phyloP scores from a whole-genome alignment of 1,140 invertebrate genomes.

The Heliconius eleuchia region DNA sequence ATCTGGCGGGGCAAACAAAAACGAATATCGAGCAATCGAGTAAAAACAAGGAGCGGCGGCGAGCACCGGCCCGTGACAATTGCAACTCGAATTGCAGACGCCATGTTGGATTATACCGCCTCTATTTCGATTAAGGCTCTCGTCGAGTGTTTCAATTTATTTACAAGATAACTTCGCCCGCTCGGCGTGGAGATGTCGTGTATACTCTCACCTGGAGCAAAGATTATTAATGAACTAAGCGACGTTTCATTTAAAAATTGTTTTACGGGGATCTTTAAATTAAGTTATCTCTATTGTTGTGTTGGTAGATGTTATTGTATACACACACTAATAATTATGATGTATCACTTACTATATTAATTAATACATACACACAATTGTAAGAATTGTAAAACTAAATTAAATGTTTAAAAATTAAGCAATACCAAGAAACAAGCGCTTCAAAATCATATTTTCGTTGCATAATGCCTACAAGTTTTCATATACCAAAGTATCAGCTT shows the following conservation, averaged over 20 bases:
- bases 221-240: constrained; percentile 12
- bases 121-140: constrained; percentile 68
- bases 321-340: not conserved
- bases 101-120: constrained; percentile 73
- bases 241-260: constrained; percentile 8
- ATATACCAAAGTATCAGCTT: constrained; percentile 42
- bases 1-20: constrained; percentile 70
- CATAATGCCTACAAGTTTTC: constrained; percentile 40
- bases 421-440: not conserved
- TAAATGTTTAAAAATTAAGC: not conserved
- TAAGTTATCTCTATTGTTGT: not conserved
- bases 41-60: constrained; percentile 69
- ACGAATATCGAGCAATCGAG: constrained; percentile 71
- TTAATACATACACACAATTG: too few relatives aligned
- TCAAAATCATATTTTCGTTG: constrained; percentile 3
- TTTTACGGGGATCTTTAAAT: not conserved
- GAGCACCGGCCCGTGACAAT: constrained; percentile 73
- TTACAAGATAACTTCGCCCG: constrained; percentile 18
- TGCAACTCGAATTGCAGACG: constrained; percentile 67
- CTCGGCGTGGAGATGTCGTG: constrained; percentile 2
- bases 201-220: constrained; percentile 7
- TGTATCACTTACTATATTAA: too few relatives aligned
- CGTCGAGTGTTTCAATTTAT: constrained; percentile 44
- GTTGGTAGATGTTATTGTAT: not conserved
- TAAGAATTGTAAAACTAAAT: too few relatives aligned